Base-by-base conservation (phyloP, 2,113 vertebrate species). In the Potamarius usumacintae region DNA sequence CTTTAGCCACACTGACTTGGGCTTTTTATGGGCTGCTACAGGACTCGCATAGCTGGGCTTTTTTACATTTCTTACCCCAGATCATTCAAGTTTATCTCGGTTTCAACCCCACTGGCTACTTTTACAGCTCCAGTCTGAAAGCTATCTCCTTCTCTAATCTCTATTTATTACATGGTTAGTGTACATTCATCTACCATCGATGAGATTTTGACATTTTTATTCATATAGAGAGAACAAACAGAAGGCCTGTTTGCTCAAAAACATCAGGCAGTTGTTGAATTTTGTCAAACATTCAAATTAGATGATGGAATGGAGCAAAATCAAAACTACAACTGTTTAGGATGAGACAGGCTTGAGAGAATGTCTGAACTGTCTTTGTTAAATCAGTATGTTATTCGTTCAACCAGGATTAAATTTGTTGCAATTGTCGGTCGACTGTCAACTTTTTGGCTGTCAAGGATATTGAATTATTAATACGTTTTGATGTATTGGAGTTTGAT, bases 21-120 rank as follows among this genome's bases (percentile, higher is more conserved):
- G 82, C 88, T 89, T 76, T 65, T 91, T 89, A 53, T 30, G 90
- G 86, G 89, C 89, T 86, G 92, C 87, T 89, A 69, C 82, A 92
- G 88, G 88, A 92, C 88, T 87, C 88, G 77, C 91, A 92, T 91
- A 92, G 88, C 89, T 94, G 80, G 90, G 88, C 92, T 92, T 91
- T 93, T 92, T 89, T 67, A 85, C 60, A 90, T 91, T 92, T 92
- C 86, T 91, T 55, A 27, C n/a, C 82, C 42, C 72, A 77, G 62
- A 34, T 72, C 78, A 83, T 20, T 86, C 76, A 1, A 80, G 81
- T 89, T 86, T 80, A 88, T 80, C 82, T 89, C n/a, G 22, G 76
- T 87, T 84, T 82, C n/a, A 81, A 17, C 50, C 50, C n/a, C 52
- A 67, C 58, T 58, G 78, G 55, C 62, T 81, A 57, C 53, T 25